Base-by-base conservation (phyloP, 2,888 invertebrate species). In the Dendrolimus houi region DNA sequence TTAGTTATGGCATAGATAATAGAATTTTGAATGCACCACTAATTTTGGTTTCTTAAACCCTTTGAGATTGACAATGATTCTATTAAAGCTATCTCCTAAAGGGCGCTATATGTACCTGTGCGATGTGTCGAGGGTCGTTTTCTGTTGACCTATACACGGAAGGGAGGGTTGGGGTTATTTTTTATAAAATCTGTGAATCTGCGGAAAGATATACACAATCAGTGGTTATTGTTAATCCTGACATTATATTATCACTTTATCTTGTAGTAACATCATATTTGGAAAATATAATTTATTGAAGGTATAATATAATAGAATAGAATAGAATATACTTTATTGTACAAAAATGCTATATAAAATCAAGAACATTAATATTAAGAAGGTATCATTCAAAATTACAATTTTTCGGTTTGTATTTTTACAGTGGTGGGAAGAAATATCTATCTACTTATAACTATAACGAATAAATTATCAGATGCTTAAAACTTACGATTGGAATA, bases 41-140 rank as follows among this genome's bases (percentile, higher is more conserved):
- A 88, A 90, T 90, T 90, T 89, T 67, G 83, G 78, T 81, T 83
- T 79, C 58, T 58, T 54, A 65, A 79, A 81, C 84, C 83, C 83
- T 87, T 83, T 83, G 66, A 65, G 60, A 59, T 52, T 72, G 70
- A 81, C 79, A 83, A 79, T 79, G 64, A 74, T 67, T 71, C 67
- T 67, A 65, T 75, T 72, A 70, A 41, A 67, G 64, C 68, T 82
- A 83, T 86, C 87, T 84, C 61, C 65, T 63, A 60, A 70, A 74
- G 77, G 78, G 76, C 72, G 68, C 63, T 80, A 74, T 83, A 77
- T 78, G 67, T 85, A 85, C 83, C 81, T 87, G 83, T 85, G 75
- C 71, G 62, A 77, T 71, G 78, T 72, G 74, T 79, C 75, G 74
- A 77, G 83, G 83, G 83, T 84, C 78, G 79, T 78, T 77, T 78